Percentiles rank a stretch among this genome's conserved stretches.
These are phyloP conservation scores for Drosophila nikananu DNA, from an alignment of 1,140 invertebrate species.

Conservation along the genomic window DNA sequence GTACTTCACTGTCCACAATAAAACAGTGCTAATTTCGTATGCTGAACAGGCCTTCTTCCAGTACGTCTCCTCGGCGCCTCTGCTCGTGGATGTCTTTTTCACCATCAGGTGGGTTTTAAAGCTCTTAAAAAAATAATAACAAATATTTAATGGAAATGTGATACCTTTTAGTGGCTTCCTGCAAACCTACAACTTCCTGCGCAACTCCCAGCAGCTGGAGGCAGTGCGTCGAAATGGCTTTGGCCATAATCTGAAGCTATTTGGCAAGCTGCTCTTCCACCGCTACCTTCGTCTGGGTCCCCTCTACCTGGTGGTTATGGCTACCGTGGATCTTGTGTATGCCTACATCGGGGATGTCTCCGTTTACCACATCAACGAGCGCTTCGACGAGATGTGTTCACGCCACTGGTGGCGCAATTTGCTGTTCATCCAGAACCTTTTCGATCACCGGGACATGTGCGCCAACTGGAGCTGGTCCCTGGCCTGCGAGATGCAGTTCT, in stretches of 20 bases:
- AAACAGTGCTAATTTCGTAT: slow-evolving; percentile 78
- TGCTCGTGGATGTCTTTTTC: slow-evolving; percentile 85
- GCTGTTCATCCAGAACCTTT: slow-evolving; percentile 88
- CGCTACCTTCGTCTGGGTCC: slow-evolving; percentile 86
- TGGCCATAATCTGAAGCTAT: slow-evolving; percentile 68
- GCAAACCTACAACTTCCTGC: slow-evolving; percentile 80
- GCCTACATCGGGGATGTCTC: slow-evolving; percentile 86
- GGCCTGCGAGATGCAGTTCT: slow-evolving; percentile 93
- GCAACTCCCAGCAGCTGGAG: slow-evolving; percentile 68
- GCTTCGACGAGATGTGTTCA: slow-evolving; percentile 86
- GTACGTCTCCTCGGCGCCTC: slow-evolving; percentile 80
- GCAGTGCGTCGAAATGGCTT: slow-evolving; percentile 67
- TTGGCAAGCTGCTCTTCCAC: slow-evolving; percentile 79
- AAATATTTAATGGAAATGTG: background rate
- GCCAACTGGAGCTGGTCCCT: slow-evolving; percentile 94
- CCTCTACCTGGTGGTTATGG: slow-evolving; percentile 86
- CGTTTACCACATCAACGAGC: slow-evolving; percentile 86
- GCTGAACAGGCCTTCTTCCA: slow-evolving; percentile 81
- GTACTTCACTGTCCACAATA: slow-evolving; percentile 83
- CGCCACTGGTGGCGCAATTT: slow-evolving; percentile 89
- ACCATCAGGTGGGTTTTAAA: slow-evolving; percentile 72
- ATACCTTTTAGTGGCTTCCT: slow-evolving; percentile 71
- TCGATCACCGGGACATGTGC: slow-evolving; percentile 87
- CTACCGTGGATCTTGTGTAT: slow-evolving; percentile 86
- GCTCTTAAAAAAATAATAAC: background rate